phyloP scores from a whole-genome alignment of 2,797 vertebrate species.

The Zonotrichia albicollis region DNA sequence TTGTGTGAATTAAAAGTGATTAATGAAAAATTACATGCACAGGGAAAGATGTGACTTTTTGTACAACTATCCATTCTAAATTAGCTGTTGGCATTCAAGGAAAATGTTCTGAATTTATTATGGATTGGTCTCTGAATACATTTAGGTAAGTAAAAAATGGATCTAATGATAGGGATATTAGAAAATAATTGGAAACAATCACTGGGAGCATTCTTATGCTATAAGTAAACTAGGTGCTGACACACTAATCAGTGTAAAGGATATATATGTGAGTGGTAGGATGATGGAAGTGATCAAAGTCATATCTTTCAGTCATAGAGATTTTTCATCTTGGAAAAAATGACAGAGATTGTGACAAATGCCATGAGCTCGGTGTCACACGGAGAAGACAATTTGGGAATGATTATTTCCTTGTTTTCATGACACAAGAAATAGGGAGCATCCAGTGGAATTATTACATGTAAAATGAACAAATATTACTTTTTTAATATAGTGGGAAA shows the following conservation, averaged over 20 bases:
- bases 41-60: not conserved
- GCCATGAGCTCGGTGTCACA: not conserved
- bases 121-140: not conserved
- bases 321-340: not conserved
- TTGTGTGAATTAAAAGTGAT: not conserved
- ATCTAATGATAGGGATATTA: not conserved
- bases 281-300: not conserved
- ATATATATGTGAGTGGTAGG: not conserved
- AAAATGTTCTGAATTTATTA: not conserved
- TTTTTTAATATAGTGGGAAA: not conserved
- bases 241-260: not conserved
- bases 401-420: slow-evolving; percentile 35
- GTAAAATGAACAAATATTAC: not conserved
- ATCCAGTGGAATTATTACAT: not conserved
- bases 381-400: slow-evolving; percentile 20
- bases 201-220: not conserved
- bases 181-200: not conserved
- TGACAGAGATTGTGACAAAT: not conserved
- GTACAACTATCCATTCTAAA: not conserved
- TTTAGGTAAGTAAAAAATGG: not conserved
- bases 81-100: not conserved
- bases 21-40: not conserved
- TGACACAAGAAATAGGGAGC: not conserved
- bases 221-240: not conserved
- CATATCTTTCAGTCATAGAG: not conserved